These are phyloP conservation scores for Cricetomys ansorgei DNA, from an alignment of 2,113 vertebrate species.

Conservation along the genomic window DNA sequence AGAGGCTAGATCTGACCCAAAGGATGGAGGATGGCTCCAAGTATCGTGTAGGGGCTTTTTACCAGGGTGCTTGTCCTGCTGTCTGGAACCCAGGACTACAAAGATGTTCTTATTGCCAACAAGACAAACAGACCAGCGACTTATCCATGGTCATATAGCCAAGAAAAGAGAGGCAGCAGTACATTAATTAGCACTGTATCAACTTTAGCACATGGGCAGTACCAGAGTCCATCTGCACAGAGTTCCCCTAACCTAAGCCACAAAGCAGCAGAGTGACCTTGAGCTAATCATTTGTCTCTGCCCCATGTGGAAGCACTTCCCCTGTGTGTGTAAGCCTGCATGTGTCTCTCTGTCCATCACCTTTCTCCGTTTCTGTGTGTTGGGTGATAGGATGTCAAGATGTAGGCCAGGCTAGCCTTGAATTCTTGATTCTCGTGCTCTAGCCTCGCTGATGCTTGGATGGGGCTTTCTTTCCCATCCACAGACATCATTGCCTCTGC, in stretches of 20 bases:
- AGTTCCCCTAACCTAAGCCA: neutral
- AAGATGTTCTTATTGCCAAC: neutral
- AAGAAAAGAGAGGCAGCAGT: neutral
- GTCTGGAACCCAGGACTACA: neutral
- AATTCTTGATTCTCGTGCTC: neutral
- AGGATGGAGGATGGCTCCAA: neutral
- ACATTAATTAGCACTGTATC: fast-evolving
- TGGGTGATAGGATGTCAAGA: neutral
- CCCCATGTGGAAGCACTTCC: neutral
- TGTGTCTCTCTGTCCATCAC: neutral
- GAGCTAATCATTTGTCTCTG: neutral
- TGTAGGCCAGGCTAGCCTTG: neutral
- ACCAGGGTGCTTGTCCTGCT: neutral
- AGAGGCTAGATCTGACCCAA: neutral
- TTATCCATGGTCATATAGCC: neutral
- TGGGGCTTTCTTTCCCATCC: neutral
- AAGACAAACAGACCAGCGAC: neutral
- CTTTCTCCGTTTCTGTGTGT: too few relatives aligned
- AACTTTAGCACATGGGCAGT: fast-evolving
- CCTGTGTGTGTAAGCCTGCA: fast-evolving
- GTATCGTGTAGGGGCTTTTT: neutral
- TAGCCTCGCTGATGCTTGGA: neutral
- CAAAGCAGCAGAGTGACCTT: neutral
- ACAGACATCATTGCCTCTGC: neutral
- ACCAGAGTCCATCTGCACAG: neutral